Evolutionary conservation across 2,113 vertebrate genomes (phyloP), one percentile per base, ranked within the genome.

Genomic region (Poeciliopsis retropinna): DNA sequence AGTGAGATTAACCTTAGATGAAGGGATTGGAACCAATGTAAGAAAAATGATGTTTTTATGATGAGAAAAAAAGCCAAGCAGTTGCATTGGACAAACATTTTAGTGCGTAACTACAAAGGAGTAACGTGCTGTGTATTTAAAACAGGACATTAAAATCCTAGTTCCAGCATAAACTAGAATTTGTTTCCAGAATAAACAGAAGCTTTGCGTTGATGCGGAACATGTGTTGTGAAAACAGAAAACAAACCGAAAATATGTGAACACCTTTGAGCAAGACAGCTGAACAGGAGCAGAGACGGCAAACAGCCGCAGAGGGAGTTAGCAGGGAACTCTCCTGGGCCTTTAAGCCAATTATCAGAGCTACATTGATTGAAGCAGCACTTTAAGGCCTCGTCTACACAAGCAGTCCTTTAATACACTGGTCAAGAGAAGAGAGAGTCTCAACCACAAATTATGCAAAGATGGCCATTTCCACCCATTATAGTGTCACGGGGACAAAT

Each of bases 381-480:
- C 91, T 92, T 92, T 84, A 89, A 92, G 84, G 90, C 85, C 86
- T 91, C 80, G 60, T 91, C 88, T 76, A 88, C 84, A 90, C 87
- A 92, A 92, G 86, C 87, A 90, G 82, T 88, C 88, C 85, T 72
- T 88, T 88, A 89, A 91, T 89, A 87, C 85, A 90, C 79, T 85
- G 86, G 85, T 89, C 78, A 89, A 85, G 83, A 54, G 75, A 88
- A 83, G 75, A 80, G 62, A 79, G 31, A 31, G 34, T 70, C 79
- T 88, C 79, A 77, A 88, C 87, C 88, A 67, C 84, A 92, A 86
- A 84, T 60, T 70, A 75, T 34, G 60, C 61, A 63, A 73, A 41
- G 67, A 76, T 67, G 72, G 32, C 71, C 86, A 84, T 81, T 84
- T 83, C 75, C 68, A 74, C 84, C 76, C 81, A 89, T 78, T 75